These are phyloP conservation scores for Palloptera scutellata DNA, from an alignment of 2,888 invertebrate species.

Conservation along the genomic window DNA sequence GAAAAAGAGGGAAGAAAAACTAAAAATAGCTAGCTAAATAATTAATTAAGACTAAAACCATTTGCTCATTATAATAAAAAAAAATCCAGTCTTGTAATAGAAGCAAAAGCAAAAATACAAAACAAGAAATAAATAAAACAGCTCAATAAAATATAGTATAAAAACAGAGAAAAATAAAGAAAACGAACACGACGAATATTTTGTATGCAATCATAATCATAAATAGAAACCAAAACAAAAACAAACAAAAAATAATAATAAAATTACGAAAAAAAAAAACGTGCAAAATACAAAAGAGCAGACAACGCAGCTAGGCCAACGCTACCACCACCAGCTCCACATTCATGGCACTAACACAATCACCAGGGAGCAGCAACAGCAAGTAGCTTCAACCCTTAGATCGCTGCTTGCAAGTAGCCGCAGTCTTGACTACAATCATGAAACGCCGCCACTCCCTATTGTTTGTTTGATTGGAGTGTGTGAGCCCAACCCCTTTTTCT, in stretches of 20 bases:
- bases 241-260: slow-evolving; percentile 9
- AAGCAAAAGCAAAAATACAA: too few species aligned
- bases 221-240: slow-evolving; percentile 27
- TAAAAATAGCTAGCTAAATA: not conserved
- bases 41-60: not conserved
- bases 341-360: not conserved
- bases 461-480: not conserved
- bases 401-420: too few species aligned
- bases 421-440: too few species aligned
- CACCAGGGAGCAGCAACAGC: too few species aligned
- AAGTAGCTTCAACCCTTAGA: too few species aligned
- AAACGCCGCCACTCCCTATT: slow-evolving; percentile 14
- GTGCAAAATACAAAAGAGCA: slow-evolving; percentile 21
- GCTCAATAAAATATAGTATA: not conserved
- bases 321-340: slow-evolving; percentile 10
- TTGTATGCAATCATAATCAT: slow-evolving; percentile 27
- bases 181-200: not conserved
- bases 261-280: not conserved
- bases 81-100: too few species aligned
- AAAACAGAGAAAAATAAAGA: slow-evolving; percentile 1
- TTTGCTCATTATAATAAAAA: too few species aligned
- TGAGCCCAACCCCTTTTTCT: slow-evolving; percentile 17
- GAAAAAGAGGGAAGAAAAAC: too few species aligned
- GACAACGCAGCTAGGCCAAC: slow-evolving; percentile 31
- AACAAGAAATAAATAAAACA: too few species aligned